phyloP scores from a whole-genome alignment of 1,140 invertebrate genomes.

The Nasonia giraulti region DNA sequence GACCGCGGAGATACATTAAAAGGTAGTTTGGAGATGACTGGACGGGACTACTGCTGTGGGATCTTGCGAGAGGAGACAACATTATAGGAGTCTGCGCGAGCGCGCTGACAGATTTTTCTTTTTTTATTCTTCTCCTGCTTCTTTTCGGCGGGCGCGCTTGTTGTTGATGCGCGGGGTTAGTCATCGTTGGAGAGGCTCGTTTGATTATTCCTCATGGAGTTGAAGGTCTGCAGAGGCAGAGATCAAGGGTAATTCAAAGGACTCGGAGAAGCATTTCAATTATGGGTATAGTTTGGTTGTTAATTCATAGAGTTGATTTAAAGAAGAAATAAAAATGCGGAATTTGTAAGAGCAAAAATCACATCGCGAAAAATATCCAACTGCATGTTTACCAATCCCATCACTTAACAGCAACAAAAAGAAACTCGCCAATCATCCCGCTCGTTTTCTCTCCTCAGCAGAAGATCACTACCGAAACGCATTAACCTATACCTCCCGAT shows the following conservation, averaged over 20 bases:
- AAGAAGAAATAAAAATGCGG: no score
- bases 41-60: slow-evolving; percentile 55
- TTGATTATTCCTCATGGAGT: slow-evolving; percentile 5
- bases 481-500: slow-evolving; percentile 4
- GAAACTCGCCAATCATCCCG: not conserved
- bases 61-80: not conserved
- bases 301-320: not conserved
- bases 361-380: no score
- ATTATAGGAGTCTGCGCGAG: slow-evolving; percentile 31
- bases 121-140: slow-evolving; percentile 10
- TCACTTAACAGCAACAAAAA: not conserved
- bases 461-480: slow-evolving; percentile 18
- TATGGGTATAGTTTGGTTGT: not conserved
- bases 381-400: no score
- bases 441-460: not conserved
- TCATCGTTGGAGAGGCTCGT: slow-evolving; percentile 27
- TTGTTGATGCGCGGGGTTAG: not conserved
- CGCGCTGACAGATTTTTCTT: slow-evolving; percentile 31
- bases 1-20: slow-evolving; percentile 61
- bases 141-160: slow-evolving; percentile 9
- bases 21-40: slow-evolving; percentile 68
- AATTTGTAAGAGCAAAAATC: no score
- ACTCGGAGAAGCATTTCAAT: not conserved
- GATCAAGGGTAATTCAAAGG: slow-evolving; percentile 21
- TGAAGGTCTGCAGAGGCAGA: not conserved